These are phyloP conservation scores for Peromyscus melanophrys DNA, from an alignment of 2,797 vertebrate species.

Conservation along the genomic window DNA sequence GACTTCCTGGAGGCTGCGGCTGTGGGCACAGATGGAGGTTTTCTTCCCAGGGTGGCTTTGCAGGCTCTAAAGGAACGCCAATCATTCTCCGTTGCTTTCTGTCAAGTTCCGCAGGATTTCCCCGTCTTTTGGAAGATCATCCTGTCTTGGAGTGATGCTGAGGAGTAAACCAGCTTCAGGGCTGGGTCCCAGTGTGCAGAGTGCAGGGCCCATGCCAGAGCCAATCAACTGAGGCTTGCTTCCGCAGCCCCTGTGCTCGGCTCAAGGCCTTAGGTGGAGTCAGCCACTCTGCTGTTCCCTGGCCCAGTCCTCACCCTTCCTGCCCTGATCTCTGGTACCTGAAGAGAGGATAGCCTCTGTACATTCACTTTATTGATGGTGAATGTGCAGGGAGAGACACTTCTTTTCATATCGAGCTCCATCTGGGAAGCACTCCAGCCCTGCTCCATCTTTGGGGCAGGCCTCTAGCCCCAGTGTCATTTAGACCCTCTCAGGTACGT, in stretches of 20 bases:
- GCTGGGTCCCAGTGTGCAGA: not conserved
- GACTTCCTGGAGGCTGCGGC: not conserved
- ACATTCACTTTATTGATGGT: conserved; percentile 62
- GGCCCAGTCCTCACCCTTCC: not conserved
- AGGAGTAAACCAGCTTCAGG: not conserved
- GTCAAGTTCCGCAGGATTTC: rapidly evolving
- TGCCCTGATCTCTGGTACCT: conserved; percentile 63
- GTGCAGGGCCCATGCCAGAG: not conserved
- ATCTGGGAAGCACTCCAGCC: not conserved
- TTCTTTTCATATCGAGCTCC: conserved; percentile 73
- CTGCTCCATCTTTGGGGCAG: not conserved
- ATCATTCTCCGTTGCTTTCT: rapidly evolving
- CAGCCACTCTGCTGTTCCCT: not conserved
- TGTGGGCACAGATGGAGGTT: not conserved
- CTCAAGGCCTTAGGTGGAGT: not conserved
- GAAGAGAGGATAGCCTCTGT: conserved; percentile 74
- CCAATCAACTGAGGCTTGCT: not conserved
- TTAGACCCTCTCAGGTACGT: not conserved
- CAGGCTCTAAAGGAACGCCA: not conserved
- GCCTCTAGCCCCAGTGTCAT: too few relatives aligned
- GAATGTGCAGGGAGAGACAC: conserved; percentile 74
- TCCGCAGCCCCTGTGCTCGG: too few relatives aligned
- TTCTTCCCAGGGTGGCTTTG: not conserved
- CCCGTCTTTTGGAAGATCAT: not conserved
- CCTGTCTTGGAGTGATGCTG: not conserved